Percentiles rank a stretch among this genome's conserved stretches.
phyloP scores from a whole-genome alignment of 2,797 vertebrate genomes.

The Limosa lapponica region DNA sequence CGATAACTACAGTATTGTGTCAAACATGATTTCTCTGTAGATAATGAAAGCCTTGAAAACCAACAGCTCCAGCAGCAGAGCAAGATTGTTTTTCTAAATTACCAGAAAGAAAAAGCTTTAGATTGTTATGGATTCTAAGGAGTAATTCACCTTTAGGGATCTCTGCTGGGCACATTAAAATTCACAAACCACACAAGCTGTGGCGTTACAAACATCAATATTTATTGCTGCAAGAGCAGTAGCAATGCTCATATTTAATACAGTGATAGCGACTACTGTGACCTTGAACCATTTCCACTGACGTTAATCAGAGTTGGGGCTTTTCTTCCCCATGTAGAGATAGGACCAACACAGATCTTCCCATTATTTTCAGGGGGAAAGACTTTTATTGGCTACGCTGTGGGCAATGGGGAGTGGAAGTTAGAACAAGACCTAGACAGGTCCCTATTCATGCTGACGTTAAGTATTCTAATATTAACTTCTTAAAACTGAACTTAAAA shows the following conservation, averaged over 20 bases:
- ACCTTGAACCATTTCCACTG: not conserved
- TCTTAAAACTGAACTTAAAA: not conserved
- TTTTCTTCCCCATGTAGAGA: not conserved
- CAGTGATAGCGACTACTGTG: not conserved
- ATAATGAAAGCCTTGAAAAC: slow-evolving; percentile 35
- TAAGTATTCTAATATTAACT: not conserved
- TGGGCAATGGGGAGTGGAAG: rapidly evolving
- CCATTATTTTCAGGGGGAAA: not conserved
- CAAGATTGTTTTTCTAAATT: slow-evolving; percentile 23
- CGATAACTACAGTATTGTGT: slow-evolving; percentile 5
- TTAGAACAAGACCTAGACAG: not conserved
- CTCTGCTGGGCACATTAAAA: not conserved
- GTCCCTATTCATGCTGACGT: not conserved
- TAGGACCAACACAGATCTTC: not conserved
- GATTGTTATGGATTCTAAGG: not conserved
- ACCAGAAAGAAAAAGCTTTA: not conserved
- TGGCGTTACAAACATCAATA: not conserved
- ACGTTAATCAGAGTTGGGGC: not conserved
- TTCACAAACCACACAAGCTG: not conserved
- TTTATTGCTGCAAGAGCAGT: not conserved
- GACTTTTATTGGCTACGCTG: not conserved
- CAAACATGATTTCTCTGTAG: slow-evolving; percentile 34
- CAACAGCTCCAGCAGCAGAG: slow-evolving; percentile 11
- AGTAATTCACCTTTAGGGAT: slow-evolving; percentile 7
- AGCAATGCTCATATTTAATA: not conserved